A percentile compares a stretch with the other conserved stretches of the same genome.
These are phyloP conservation scores for Pampusana beccarii DNA, from an alignment of 2,113 vertebrate species.

Conservation along the genomic window DNA sequence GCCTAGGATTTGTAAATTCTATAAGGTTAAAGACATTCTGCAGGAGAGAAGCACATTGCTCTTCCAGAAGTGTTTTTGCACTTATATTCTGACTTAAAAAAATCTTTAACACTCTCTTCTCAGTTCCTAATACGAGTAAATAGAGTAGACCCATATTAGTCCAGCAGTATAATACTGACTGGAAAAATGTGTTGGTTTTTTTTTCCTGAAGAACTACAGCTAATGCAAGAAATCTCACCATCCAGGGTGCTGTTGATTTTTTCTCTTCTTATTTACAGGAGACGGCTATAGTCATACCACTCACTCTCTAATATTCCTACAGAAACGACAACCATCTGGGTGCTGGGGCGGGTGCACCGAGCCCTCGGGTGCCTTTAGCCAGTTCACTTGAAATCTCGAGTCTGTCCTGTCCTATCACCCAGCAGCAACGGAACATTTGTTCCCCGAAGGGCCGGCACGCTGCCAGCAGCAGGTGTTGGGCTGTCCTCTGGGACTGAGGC, in stretches of 20 bases:
- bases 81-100: neutral
- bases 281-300: neutral
- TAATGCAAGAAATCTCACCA: neutral
- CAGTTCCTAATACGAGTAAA: neutral
- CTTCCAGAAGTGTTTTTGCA: neutral
- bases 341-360: constrained; percentile 52
- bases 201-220: neutral
- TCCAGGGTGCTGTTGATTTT: neutral
- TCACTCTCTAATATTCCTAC: constrained; percentile 39
- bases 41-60: neutral
- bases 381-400: constrained; percentile 79
- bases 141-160: neutral
- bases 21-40: neutral
- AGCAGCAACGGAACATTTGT: constrained; percentile 82
- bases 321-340: constrained; percentile 79
- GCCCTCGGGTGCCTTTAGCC: constrained; percentile 79
- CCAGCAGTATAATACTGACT: neutral
- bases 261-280: constrained; percentile 3
- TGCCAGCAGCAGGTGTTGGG: constrained; percentile 91
- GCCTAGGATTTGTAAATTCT: neutral
- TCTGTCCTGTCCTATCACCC: constrained; percentile 83
- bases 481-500: constrained; percentile 84
- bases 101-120: neutral
- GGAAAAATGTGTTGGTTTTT: neutral
- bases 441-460: constrained; percentile 77